phyloP scores from a whole-genome alignment of 2,113 vertebrate genomes.

The Electrona antarctica region DNA sequence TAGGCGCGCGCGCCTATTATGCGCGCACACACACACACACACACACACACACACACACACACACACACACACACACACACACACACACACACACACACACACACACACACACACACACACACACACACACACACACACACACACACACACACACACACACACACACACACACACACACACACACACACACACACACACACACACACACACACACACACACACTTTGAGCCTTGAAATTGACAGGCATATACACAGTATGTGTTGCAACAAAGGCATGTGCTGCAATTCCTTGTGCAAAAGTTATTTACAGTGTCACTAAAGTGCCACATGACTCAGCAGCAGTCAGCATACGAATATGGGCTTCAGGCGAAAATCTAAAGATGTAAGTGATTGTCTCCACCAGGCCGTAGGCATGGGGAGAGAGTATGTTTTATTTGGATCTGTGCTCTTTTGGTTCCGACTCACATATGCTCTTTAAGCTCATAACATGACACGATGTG shows the following conservation, averaged over 20 bases:
- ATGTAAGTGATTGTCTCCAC: too few species aligned
- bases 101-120: too few species aligned
- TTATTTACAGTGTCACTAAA: neutral
- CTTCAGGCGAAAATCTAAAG: too few species aligned
- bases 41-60: neutral
- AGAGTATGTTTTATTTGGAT: too few species aligned
- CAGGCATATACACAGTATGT: slow-evolving; percentile 22
- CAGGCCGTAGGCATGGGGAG: too few species aligned
- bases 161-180: neutral
- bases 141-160: neutral
- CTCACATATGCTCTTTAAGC: too few species aligned
- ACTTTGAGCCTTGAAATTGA: slow-evolving; percentile 24
- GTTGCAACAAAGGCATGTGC: slow-evolving; percentile 43
- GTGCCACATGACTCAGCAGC: too few species aligned
- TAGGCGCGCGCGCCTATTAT: neutral
- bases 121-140: neutral
- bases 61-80: neutral
- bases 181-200: too few species aligned
- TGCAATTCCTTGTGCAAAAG: slow-evolving; percentile 39
- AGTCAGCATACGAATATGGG: too few species aligned
- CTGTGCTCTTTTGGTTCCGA: too few species aligned
- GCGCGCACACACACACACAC: neutral
- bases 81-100: neutral
- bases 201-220: neutral
- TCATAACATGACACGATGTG: too few species aligned